Conservation (phyloP, 2,888 invertebrate genomes). For the Mythimna loreyi region DNA sequence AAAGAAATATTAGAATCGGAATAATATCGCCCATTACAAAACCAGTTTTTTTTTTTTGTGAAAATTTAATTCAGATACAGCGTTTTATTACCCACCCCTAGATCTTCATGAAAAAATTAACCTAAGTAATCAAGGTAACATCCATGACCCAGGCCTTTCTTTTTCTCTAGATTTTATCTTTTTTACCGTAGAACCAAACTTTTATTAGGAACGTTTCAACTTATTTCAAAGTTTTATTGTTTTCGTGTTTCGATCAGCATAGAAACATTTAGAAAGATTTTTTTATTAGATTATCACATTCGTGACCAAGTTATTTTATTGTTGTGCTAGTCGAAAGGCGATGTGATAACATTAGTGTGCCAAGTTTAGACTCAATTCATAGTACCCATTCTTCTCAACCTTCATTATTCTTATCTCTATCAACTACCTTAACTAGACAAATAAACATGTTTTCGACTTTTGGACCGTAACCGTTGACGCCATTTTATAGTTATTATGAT, state of each 20-base stretch:
- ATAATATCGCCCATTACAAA: conserved; percentile 10
- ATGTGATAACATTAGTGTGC: conserved; percentile 43
- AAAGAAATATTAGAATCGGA: conserved; percentile 37
- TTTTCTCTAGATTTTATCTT: not conserved
- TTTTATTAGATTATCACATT: conserved; percentile 31
- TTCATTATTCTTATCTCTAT: conserved; percentile 42
- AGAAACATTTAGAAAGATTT: not conserved
- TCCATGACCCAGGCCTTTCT: not conserved
- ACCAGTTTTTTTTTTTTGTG: not conserved
- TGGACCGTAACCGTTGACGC: conserved; percentile 63
- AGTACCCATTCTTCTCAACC: conserved; percentile 28
- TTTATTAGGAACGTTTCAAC: not conserved
- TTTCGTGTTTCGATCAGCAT: not conserved
- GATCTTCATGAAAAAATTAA: not conserved
- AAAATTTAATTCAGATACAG: not conserved
- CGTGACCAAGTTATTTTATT: conserved; percentile 45
- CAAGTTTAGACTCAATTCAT: conserved; percentile 40
- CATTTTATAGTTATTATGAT: conserved; percentile 72
- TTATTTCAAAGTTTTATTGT: not conserved
- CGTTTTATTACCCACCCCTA: not conserved
- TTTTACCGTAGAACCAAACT: not conserved
- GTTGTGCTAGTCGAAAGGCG: conserved; percentile 29
- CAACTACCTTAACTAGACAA: conserved; percentile 26
- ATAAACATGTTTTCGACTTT: conserved; percentile 69
- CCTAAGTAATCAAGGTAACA: not conserved